Evolutionary conservation across 2,113 vertebrate genomes (phyloP).

Genomic region (Sterrhoptilus dennistouni): DNA sequence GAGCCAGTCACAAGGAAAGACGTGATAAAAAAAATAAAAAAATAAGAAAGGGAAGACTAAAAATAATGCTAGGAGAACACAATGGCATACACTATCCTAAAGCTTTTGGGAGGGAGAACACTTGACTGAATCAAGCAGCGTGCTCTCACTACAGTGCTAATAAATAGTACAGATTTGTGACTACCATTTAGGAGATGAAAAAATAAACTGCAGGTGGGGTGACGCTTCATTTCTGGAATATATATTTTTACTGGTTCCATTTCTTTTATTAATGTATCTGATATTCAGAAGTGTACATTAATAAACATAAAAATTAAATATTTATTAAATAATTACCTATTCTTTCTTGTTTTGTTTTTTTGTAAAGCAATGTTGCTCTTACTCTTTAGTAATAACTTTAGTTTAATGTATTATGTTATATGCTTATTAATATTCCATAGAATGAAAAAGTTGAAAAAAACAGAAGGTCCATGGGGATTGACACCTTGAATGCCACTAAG

Average conservation of each 20-base stretch:
- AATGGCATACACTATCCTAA: neutral
- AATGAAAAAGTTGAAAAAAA: neutral
- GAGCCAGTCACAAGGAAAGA: neutral
- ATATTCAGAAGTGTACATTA: neutral
- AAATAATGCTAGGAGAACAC: neutral
- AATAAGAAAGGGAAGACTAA: neutral
- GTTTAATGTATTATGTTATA: neutral
- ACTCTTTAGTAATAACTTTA: neutral
- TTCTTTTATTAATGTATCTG: neutral
- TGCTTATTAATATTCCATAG: neutral
- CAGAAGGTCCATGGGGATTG: neutral
- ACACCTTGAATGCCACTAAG: neutral
- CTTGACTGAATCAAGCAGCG: neutral
- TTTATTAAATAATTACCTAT: neutral
- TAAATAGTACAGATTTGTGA: neutral
- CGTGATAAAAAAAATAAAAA: accelerated
- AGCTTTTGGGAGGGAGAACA: neutral
- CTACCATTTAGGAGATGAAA: neutral
- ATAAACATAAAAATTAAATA: neutral
- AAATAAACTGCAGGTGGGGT: neutral
- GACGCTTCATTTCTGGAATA: neutral
- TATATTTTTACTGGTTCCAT: neutral
- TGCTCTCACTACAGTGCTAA: neutral
- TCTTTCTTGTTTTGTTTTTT: neutral
- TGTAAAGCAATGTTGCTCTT: neutral